phyloP scores from a whole-genome alignment of 2,888 invertebrate genomes.

The Philereme transversata region DNA sequence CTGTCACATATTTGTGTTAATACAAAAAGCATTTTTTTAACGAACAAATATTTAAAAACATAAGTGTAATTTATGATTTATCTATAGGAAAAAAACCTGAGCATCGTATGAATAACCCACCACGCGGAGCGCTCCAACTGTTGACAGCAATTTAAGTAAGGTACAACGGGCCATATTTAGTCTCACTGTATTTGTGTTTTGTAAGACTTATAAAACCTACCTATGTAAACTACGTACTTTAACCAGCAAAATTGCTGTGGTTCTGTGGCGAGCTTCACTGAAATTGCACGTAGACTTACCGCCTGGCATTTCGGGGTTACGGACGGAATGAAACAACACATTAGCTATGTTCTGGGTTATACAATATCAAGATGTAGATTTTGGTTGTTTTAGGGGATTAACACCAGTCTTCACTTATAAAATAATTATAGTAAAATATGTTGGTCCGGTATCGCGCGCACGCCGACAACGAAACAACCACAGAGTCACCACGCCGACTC shows the following conservation, averaged over 20 bases:
- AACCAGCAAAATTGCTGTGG: neutral
- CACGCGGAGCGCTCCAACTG: constrained; percentile 23
- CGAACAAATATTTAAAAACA: too few relatives aligned
- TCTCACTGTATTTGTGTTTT: constrained; percentile 4
- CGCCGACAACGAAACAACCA: constrained; percentile 26
- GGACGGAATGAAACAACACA: neutral
- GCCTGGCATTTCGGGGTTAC: neutral
- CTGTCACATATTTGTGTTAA: too few relatives aligned
- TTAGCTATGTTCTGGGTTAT: neutral
- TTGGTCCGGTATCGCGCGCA: constrained; percentile 27
- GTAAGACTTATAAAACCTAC: constrained; percentile 1
- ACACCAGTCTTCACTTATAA: constrained; percentile 21
- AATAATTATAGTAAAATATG: too few relatives aligned
- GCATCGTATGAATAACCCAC: neutral
- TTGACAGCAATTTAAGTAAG: constrained; percentile 16
- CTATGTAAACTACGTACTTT: constrained; percentile 8
- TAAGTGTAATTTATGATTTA: too few relatives aligned
- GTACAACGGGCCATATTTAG: constrained; percentile 1
- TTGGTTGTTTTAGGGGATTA: neutral
- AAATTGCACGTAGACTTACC: constrained; percentile 5
- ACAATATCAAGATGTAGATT: neutral
- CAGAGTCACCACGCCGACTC: constrained; percentile 13
- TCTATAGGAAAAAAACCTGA: too few relatives aligned
- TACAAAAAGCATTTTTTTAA: too few relatives aligned
- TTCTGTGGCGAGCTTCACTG: neutral